Conservation (phyloP, 64 coral and sea anemone genomes). For the Stichodactyla helianthus region DNA sequence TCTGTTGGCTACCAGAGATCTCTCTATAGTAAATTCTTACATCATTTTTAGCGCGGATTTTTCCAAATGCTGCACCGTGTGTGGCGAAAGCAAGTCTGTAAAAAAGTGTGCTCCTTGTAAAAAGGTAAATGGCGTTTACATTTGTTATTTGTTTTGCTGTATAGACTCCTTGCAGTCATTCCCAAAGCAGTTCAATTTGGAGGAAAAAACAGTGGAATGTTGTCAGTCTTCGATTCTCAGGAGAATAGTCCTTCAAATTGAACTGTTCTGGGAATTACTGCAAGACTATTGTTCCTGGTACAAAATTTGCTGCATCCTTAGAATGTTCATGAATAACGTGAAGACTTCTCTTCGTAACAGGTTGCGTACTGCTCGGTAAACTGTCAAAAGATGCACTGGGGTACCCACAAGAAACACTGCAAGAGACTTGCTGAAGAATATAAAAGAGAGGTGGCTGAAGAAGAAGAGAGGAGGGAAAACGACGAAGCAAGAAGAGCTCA, state of each 20-base stretch:
- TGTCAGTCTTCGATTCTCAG: too few relatives aligned
- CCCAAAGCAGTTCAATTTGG: too few relatives aligned
- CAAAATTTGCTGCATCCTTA: too few relatives aligned
- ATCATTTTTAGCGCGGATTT: constrained; percentile 66
- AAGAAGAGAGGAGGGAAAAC: constrained; percentile 46
- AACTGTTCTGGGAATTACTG: too few relatives aligned
- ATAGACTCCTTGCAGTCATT: too few relatives aligned
- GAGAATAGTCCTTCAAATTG: too few relatives aligned
- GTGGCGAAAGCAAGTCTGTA: constrained; percentile 49
- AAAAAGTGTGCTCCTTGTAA: constrained; percentile 89
- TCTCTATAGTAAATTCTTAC: background rate
- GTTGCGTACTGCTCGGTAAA: constrained; percentile 82
- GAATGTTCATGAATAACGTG: background rate
- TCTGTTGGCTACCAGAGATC: background rate
- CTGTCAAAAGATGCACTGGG: constrained; percentile 95
- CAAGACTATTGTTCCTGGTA: too few relatives aligned
- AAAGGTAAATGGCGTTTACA: constrained; percentile 41
- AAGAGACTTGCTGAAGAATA: constrained; percentile 57
- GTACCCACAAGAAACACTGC: constrained; percentile 90
- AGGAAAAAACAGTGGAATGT: too few relatives aligned
- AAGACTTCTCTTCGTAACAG: constrained; percentile 10
- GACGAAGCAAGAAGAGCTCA: constrained; percentile 20
- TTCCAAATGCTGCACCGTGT: constrained; percentile 66
- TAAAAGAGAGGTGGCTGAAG: constrained; percentile 39
- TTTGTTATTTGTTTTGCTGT: background rate